Conservation (phyloP, 2,113 vertebrate species). For the Atractosteus spatula region DNA sequence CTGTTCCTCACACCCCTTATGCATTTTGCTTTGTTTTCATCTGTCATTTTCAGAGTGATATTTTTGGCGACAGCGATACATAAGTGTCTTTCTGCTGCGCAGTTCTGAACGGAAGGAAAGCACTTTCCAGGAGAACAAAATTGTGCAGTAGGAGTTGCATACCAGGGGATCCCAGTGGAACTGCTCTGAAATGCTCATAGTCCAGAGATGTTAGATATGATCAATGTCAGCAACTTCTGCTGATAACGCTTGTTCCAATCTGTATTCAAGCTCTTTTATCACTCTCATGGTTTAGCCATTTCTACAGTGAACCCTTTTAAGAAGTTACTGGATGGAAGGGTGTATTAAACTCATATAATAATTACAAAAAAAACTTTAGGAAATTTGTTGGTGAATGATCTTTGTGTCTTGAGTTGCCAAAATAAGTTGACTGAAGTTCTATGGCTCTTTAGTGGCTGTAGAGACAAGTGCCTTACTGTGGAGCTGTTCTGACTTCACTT, state of each 20-base stretch:
- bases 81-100: no score
- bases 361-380: no score
- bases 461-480: no score
- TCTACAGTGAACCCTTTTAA: slow-evolving; percentile 30
- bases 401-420: no score
- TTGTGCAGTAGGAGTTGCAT: slow-evolving; percentile 21
- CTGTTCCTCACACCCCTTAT: no score
- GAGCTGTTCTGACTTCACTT: no score
- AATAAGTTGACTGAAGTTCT: no score
- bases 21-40: no score
- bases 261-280: slow-evolving; percentile 24
- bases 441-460: no score
- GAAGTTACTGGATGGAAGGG: slow-evolving; percentile 11
- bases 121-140: background rate
- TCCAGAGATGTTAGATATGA: slow-evolving; percentile 30
- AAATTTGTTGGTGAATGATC: no score
- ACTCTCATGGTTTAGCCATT: slow-evolving; percentile 24
- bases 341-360: background rate
- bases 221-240: slow-evolving; percentile 35
- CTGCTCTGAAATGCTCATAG: slow-evolving; percentile 18
- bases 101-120: slow-evolving; percentile 6
- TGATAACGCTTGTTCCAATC: slow-evolving; percentile 35
- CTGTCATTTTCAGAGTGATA: no score
- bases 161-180: slow-evolving; percentile 32
- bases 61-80: no score